phyloP scores from a whole-genome alignment of 2,888 invertebrate species.

The Ichneumon xanthorius region DNA sequence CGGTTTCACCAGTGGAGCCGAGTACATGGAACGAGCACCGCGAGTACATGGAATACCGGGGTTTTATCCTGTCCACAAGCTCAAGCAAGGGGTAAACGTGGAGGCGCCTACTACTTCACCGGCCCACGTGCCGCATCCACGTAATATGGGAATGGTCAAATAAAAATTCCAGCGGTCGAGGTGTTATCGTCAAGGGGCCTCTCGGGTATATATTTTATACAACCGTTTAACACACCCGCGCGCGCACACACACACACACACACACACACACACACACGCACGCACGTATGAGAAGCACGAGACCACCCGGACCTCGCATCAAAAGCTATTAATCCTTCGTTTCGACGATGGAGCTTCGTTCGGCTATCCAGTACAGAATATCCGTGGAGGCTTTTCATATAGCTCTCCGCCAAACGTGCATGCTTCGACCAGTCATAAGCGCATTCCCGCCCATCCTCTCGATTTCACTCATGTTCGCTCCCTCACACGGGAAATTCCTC shows the following conservation, averaged over 20 bases:
- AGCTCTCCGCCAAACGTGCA: background rate
- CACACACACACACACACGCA: background rate
- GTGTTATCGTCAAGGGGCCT: conserved; percentile 49
- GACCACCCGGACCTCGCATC: conserved; percentile 19
- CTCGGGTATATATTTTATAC: conserved; percentile 29
- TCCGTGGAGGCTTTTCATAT: background rate
- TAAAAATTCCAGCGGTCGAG: conserved; percentile 53
- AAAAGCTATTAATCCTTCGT: conserved; percentile 16
- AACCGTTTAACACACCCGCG: background rate
- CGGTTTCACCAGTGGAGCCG: background rate
- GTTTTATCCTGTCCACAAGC: background rate
- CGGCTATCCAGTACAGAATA: too few species aligned
- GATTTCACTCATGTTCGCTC: conserved; percentile 47
- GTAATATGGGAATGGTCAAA: conserved; percentile 18
- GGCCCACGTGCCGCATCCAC: background rate
- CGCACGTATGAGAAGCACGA: background rate
- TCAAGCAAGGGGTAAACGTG: background rate
- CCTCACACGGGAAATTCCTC: conserved; percentile 51
- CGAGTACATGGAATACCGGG: conserved; percentile 2
- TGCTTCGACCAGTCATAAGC: conserved; percentile 39
- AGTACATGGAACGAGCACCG: conserved; percentile 8
- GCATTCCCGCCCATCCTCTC: conserved; percentile 42
- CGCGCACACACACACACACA: background rate
- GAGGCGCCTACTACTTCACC: background rate
- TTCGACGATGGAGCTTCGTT: conserved; percentile 12